phyloP scores from a whole-genome alignment of 2,888 invertebrate species.

The Gortyna flavago region DNA sequence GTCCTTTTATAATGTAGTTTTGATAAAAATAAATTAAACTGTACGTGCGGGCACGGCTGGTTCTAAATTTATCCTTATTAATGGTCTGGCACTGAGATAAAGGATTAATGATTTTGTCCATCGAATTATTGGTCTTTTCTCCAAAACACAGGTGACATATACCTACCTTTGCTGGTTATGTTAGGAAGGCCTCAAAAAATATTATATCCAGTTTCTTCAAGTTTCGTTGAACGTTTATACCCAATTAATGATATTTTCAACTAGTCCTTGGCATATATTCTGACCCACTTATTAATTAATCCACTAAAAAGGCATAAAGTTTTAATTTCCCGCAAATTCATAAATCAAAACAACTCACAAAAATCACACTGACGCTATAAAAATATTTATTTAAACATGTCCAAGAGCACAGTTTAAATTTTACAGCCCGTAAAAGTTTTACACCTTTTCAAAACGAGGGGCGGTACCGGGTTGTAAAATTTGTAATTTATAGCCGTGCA shows the following conservation, averaged over 20 bases:
- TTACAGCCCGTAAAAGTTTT: conserved; percentile 80
- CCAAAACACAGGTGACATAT: not conserved
- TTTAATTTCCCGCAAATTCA: not conserved
- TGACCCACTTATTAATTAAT: no score
- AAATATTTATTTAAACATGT: conserved; percentile 47
- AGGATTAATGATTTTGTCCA: not conserved
- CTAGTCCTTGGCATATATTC: no score
- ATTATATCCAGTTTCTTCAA: not conserved
- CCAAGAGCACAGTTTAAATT: conserved; percentile 66
- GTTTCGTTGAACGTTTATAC: not conserved
- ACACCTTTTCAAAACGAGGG: conserved; percentile 76
- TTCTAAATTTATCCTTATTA: not conserved
- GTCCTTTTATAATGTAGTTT: not conserved
- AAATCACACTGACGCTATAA: conserved; percentile 14
- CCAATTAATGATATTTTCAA: not conserved
- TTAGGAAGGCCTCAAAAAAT: not conserved
- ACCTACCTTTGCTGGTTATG: not conserved
- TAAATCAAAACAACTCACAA: conserved; percentile 10
- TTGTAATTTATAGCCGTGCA: conserved; percentile 79
- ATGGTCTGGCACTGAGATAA: not conserved
- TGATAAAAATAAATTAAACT: no score
- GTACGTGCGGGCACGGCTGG: not conserved
- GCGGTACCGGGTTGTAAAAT: conserved; percentile 74
- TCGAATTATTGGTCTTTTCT: not conserved
- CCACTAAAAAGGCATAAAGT: not conserved